phyloP scores from a whole-genome alignment of 2,113 vertebrate species.

The Serilophus lunatus region DNA sequence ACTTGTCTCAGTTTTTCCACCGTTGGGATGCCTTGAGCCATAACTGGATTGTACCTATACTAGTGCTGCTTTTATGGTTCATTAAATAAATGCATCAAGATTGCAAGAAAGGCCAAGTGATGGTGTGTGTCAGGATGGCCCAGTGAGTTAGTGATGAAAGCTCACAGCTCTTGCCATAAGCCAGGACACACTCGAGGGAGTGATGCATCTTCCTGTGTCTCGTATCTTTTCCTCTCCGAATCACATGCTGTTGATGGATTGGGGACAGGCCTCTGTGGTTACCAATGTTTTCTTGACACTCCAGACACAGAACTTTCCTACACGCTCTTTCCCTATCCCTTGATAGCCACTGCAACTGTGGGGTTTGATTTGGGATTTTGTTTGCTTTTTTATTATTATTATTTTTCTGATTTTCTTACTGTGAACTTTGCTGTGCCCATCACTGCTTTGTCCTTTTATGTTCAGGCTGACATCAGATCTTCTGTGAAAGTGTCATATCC shows the following conservation, averaged over 20 bases:
- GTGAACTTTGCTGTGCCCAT: not conserved
- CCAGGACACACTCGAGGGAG: accelerated
- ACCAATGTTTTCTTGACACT: no score
- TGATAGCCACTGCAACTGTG: not conserved
- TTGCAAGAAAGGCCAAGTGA: not conserved
- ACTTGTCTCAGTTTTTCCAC: not conserved
- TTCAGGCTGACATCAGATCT: not conserved
- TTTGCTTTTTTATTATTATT: not conserved
- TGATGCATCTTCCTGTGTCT: not conserved
- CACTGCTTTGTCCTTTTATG: constrained; percentile 27
- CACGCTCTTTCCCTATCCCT: not conserved
- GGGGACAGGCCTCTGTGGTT: not conserved
- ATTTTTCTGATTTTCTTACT: not conserved
- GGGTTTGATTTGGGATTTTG: not conserved
- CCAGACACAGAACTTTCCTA: not conserved
- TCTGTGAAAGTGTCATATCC: not conserved
- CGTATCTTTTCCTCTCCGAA: not conserved
- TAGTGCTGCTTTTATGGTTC: not conserved
- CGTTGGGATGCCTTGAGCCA: accelerated
- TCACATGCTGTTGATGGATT: not conserved
- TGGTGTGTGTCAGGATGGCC: not conserved
- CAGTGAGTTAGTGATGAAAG: not conserved
- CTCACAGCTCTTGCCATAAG: not conserved
- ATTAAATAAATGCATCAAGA: not conserved
- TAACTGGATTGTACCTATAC: not conserved